Conservation (phyloP, 2,113 vertebrate genomes). For the Tricholaema leucomelas region DNA sequence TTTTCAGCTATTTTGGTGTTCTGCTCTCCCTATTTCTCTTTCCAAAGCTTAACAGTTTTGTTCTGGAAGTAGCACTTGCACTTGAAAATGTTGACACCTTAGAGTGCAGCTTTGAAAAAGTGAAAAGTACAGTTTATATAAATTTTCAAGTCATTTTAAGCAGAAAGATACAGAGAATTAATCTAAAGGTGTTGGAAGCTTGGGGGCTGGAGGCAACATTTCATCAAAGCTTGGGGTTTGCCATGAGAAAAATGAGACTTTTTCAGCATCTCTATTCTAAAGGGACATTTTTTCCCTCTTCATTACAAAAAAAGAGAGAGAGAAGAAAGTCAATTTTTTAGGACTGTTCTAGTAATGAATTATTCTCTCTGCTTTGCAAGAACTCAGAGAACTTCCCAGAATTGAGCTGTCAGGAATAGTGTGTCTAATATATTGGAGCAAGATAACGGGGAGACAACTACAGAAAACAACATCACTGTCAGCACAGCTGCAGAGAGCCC, state of each 20-base stretch:
- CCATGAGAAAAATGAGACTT: not conserved
- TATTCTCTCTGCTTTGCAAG: not conserved
- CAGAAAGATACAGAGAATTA: not conserved
- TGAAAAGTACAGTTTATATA: slow-evolving; percentile 35
- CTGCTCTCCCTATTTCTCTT: slow-evolving; percentile 9
- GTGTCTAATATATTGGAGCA: not conserved
- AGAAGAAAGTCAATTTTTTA: not conserved
- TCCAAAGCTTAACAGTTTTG: slow-evolving; percentile 30
- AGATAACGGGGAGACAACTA: not conserved
- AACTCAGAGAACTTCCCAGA: not conserved
- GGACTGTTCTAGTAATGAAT: not conserved
- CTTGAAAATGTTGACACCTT: slow-evolving; percentile 22
- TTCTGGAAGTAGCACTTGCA: slow-evolving; percentile 10
- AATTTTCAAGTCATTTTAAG: not conserved
- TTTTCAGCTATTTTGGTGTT: slow-evolving; percentile 6
- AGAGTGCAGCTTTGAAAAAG: not conserved
- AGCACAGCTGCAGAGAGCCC: not conserved
- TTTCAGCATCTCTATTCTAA: not conserved
- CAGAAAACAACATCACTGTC: not conserved
- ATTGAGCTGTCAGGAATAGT: not conserved
- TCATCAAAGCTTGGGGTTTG: not conserved
- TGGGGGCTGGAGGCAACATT: not conserved
- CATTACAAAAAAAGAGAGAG: not conserved
- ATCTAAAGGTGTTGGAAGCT: not conserved
- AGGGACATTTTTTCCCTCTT: not conserved